Conservation (phyloP, 2,113 vertebrate genomes). For the Ancistrus triradiatus region DNA sequence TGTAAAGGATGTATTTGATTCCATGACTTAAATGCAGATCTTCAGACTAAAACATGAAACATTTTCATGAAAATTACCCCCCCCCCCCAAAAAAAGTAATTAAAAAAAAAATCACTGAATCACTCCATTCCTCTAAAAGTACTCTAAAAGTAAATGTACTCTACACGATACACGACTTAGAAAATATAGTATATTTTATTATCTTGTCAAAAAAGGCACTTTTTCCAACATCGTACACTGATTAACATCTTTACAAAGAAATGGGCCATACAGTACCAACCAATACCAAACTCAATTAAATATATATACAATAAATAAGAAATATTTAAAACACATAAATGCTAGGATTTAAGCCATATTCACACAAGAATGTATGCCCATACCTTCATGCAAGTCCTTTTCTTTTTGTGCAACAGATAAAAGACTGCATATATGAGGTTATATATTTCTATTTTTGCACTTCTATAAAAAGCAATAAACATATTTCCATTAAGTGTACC, state of each 20-base stretch:
- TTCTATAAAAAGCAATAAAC: constrained; percentile 51
- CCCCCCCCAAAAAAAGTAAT: too few relatives aligned
- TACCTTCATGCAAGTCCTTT: constrained; percentile 43
- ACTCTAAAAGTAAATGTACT: too few relatives aligned
- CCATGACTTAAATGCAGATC: too few relatives aligned
- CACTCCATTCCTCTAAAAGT: too few relatives aligned
- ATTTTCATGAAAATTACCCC: too few relatives aligned
- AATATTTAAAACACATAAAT: constrained; percentile 58
- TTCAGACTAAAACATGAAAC: too few relatives aligned
- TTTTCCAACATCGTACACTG: constrained; percentile 54
- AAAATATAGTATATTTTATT: constrained; percentile 67
- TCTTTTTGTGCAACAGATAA: constrained; percentile 39
- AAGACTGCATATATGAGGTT: constrained; percentile 30
- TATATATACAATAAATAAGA: constrained; percentile 73
- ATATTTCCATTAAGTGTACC: constrained; percentile 53
- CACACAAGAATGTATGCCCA: constrained; percentile 40
- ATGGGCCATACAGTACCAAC: constrained; percentile 52
- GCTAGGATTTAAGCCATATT: constrained; percentile 43
- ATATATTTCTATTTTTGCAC: constrained; percentile 21
- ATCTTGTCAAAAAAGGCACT: constrained; percentile 66
- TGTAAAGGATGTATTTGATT: not conserved
- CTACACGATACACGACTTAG: constrained; percentile 4
- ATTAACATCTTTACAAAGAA: constrained; percentile 28
- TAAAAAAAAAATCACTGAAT: too few relatives aligned
- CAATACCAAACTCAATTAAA: constrained; percentile 69